Evolutionary conservation across 2,888 invertebrate species (phyloP).

Genomic region (Cheilosia urbana): DNA sequence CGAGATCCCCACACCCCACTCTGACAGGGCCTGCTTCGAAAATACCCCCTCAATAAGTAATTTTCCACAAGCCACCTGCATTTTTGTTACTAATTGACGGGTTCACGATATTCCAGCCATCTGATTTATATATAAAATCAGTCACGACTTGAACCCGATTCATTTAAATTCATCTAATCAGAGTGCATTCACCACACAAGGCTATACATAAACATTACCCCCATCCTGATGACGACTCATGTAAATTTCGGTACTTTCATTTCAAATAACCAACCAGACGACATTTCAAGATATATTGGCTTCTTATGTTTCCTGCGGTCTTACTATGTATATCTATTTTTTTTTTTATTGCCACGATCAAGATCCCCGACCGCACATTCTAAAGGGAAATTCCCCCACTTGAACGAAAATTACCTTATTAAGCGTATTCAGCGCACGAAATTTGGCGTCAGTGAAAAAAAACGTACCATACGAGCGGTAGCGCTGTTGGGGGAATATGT

Average conservation of each 20-base stretch:
- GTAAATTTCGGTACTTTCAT: constrained; percentile 15
- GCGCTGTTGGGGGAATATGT: constrained; percentile 33
- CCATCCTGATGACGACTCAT: background rate
- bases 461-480: constrained; percentile 6
- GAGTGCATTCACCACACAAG: background rate
- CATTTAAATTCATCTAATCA: background rate
- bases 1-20: too few species aligned
- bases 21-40: too few species aligned
- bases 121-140: background rate
- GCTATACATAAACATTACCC: background rate
- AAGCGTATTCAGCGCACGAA: constrained; percentile 55
- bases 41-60: background rate
- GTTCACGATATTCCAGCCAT: background rate
- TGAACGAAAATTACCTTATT: constrained; percentile 20
- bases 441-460: constrained; percentile 32
- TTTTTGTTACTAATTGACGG: background rate
- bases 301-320: constrained; percentile 1
- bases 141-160: background rate
- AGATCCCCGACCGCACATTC: constrained; percentile 35
- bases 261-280: background rate
- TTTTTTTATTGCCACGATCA: constrained; percentile 44
- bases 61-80: background rate
- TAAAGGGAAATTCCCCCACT: constrained; percentile 30
- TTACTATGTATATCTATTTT: background rate
- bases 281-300: background rate